Percentiles rank a stretch among this genome's conserved stretches.
These are phyloP conservation scores for Ctenochaetus hawaiiensis DNA, from an alignment of 2,797 vertebrate genomes.

Conservation along the genomic window DNA sequence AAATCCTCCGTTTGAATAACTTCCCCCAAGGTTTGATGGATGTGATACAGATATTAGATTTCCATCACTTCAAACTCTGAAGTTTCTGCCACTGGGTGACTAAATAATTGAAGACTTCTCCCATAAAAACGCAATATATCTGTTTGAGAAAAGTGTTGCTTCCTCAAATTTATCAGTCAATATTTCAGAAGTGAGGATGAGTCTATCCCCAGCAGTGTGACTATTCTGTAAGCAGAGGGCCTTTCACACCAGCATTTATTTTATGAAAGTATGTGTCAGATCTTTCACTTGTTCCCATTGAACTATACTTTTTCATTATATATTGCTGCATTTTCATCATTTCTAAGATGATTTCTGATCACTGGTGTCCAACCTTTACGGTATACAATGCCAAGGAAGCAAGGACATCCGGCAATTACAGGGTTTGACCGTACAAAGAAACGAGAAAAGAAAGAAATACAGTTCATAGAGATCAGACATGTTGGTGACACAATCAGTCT, in stretches of 20 bases:
- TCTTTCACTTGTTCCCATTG: not conserved
- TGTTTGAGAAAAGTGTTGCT: constrained; percentile 66
- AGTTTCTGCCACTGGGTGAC: constrained; percentile 73
- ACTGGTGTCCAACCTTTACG: too few relatives aligned
- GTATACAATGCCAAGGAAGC: too few relatives aligned
- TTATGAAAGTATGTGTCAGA: constrained; percentile 11
- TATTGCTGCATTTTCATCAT: not conserved
- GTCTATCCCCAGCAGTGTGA: constrained; percentile 25
- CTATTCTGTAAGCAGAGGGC: constrained; percentile 35
- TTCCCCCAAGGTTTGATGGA: constrained; percentile 76
- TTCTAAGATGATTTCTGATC: not conserved
- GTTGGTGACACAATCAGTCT: too few relatives aligned
- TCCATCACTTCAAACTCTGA: constrained; percentile 74
- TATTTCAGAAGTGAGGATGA: constrained; percentile 61
- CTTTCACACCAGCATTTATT: constrained; percentile 25
- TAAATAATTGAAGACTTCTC: constrained; percentile 77
- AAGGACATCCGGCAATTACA: too few relatives aligned
- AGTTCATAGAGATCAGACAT: too few relatives aligned
- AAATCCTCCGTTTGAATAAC: constrained; percentile 71
- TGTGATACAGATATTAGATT: constrained; percentile 84
- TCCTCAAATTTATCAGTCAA: constrained; percentile 64
- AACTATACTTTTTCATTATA: not conserved
- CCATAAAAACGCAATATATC: constrained; percentile 69
- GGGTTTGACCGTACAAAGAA: too few relatives aligned
- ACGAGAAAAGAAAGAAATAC: too few relatives aligned